These are phyloP conservation scores for Lycaena phlaeas DNA, from an alignment of 2,888 invertebrate species.

Conservation along the genomic window DNA sequence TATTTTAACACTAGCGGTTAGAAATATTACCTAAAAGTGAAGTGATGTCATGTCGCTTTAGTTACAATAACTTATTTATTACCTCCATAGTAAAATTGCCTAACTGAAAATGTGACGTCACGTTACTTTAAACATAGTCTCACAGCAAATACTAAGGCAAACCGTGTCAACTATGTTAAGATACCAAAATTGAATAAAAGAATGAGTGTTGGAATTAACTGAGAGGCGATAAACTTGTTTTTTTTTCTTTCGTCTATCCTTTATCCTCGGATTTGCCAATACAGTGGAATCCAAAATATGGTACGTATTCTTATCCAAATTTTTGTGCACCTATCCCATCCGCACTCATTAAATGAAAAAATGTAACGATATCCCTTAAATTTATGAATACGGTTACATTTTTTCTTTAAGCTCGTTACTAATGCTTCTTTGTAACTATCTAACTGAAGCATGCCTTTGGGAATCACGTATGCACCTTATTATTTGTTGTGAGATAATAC, in stretches of 20 bases:
- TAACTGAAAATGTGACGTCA: constrained; percentile 17
- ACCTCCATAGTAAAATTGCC: background rate
- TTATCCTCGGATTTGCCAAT: constrained; percentile 37
- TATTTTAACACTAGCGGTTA: constrained; percentile 53
- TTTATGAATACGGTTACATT: constrained; percentile 24
- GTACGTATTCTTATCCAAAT: constrained; percentile 62
- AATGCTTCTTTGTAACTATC: constrained; percentile 48
- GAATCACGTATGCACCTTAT: constrained; percentile 50
- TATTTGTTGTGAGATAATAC: constrained; percentile 72
- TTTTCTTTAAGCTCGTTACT: constrained; percentile 30
- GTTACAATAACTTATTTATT: background rate
- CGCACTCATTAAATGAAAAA: constrained; percentile 57
- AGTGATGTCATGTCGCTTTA: constrained; percentile 35
- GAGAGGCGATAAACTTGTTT: constrained; percentile 62
- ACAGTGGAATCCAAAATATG: constrained; percentile 41
- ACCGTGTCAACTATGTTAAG: constrained; percentile 47
- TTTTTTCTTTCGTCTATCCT: constrained; percentile 38
- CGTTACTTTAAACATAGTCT: constrained; percentile 48
- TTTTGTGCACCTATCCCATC: constrained; percentile 51
- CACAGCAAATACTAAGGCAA: constrained; percentile 71
- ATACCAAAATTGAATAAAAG: constrained; percentile 70
- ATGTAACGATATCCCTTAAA: constrained; percentile 27
- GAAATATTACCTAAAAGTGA: constrained; percentile 28
- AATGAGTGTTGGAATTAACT: constrained; percentile 74
- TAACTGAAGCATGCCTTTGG: constrained; percentile 34